Evolutionary conservation across 2,113 vertebrate genomes (phyloP).

Genomic region (Rynchops niger): DNA sequence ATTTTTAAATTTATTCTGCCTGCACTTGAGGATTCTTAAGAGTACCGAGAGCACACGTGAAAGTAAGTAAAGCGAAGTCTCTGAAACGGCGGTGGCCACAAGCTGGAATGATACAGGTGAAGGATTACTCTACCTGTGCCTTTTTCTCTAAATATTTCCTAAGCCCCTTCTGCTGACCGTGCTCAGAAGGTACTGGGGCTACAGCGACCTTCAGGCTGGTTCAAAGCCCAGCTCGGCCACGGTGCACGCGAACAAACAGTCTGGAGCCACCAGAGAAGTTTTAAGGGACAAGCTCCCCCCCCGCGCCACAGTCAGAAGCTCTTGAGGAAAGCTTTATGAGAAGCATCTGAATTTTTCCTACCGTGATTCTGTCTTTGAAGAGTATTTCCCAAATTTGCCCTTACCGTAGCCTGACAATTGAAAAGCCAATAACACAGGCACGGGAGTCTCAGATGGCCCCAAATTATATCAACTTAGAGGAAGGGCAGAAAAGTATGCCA

Average conservation of each 20-base stretch:
- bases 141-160: not conserved
- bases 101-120: rapidly evolving
- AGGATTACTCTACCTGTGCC: rapidly evolving
- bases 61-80: not conserved
- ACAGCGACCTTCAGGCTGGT: not conserved
- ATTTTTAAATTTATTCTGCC: not conserved
- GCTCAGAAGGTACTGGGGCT: not conserved
- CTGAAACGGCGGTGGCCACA: rapidly evolving
- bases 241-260: not conserved
- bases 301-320: rapidly evolving
- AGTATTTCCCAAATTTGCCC: not conserved
- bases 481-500: not conserved
- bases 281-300: not conserved
- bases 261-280: not conserved
- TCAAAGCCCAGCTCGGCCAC: not conserved
- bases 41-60: rapidly evolving
- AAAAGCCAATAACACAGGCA: not conserved
- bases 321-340: not conserved
- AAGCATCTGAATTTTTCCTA: not conserved
- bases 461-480: not conserved
- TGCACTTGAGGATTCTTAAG: not conserved
- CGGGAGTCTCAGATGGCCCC: not conserved
- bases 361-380: not conserved
- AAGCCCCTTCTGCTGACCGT: not conserved
- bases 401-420: rapidly evolving